Conservation (phyloP, 2,888 invertebrate genomes). For the Tubulanus polymorphus region DNA sequence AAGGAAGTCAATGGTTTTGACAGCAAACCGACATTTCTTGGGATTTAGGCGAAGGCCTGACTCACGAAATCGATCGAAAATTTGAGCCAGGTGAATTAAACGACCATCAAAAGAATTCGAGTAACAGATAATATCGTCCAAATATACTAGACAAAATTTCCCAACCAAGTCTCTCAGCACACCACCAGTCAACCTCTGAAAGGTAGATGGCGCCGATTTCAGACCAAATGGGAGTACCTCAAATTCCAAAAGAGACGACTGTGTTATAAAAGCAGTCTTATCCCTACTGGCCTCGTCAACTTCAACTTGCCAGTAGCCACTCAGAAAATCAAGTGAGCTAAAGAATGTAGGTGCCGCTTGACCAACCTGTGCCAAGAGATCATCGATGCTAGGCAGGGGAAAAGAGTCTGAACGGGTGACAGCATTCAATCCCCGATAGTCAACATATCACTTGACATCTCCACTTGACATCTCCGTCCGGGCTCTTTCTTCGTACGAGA, state of each 20-base stretch:
- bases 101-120: not conserved
- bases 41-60: constrained; percentile 11
- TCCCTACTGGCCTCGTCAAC: not conserved
- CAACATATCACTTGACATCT: not conserved
- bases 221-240: constrained; percentile 2
- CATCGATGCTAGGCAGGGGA: constrained; percentile 1
- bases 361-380: not conserved
- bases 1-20: constrained; percentile 3
- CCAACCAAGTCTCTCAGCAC: not conserved
- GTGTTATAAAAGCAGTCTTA: constrained; percentile 4
- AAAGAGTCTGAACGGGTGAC: not conserved
- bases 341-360: constrained; percentile 4
- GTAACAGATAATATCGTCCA: not conserved
- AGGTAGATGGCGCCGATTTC: not conserved
- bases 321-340: constrained; percentile 7
- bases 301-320: constrained; percentile 17
- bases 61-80: constrained; percentile 5
- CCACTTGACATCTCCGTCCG: too few species aligned
- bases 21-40: constrained; percentile 7
- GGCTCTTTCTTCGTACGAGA: not conserved
- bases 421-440: constrained; percentile 3
- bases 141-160: not conserved
- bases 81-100: constrained; percentile 1
- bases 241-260: not conserved
- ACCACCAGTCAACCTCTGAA: not conserved